phyloP scores from a whole-genome alignment of 2,113 vertebrate genomes.

The Apeltes quadracus region DNA sequence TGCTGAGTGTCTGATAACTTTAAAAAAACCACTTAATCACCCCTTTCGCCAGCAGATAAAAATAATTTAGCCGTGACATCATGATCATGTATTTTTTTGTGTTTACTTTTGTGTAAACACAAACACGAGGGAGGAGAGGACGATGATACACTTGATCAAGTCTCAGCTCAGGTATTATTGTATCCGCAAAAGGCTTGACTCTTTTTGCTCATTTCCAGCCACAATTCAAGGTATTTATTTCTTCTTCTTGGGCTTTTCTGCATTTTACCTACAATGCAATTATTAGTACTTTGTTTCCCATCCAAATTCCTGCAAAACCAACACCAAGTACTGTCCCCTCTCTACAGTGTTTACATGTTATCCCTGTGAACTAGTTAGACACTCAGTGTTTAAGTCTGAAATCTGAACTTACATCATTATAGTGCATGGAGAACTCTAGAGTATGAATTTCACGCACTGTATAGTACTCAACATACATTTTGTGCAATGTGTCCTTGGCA shows the following conservation, averaged over 20 bases:
- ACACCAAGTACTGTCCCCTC: not conserved
- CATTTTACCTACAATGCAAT: not conserved
- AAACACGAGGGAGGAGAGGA: constrained; percentile 4
- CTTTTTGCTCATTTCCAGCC: not conserved
- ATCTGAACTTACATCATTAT: not conserved
- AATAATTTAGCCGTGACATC: constrained; percentile 58
- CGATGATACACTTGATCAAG: constrained; percentile 19
- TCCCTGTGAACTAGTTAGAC: not conserved
- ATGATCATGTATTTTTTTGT: constrained; percentile 59
- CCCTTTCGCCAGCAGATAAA: constrained; percentile 55
- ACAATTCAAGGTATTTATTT: not conserved
- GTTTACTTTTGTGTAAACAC: constrained; percentile 65
- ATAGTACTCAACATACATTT: not conserved
- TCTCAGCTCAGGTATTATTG: not conserved
- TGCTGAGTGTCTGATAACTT: constrained; percentile 81
- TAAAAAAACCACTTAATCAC: constrained; percentile 78
- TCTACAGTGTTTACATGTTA: not conserved
- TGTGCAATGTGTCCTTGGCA: not conserved
- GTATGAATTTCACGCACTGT: not conserved
- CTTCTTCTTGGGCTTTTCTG: not conserved
- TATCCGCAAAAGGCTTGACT: constrained; percentile 4
- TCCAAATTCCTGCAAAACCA: not conserved
- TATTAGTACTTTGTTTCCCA: not conserved
- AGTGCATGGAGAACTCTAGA: not conserved
- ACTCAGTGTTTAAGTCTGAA: not conserved